Evolutionary conservation across 2,113 vertebrate species (phyloP), one percentile per base, ranked within the genome.

Genomic region (Himantopus leucocephalus): DNA sequence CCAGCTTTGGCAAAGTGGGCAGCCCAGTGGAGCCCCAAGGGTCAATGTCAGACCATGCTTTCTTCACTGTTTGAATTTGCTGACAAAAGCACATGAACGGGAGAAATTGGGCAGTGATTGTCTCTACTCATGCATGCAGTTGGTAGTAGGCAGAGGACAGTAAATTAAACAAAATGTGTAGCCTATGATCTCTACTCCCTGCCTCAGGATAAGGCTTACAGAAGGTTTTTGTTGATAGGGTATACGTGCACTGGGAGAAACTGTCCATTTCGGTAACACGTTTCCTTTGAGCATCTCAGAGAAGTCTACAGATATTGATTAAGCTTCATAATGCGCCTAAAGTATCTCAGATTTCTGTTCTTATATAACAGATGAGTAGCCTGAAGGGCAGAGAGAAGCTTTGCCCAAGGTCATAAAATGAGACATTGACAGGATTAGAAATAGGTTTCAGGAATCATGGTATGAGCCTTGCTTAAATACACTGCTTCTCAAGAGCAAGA

Each of bases 381-480:
- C 74, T 70, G 92, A 95, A 94, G 70, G 70, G 12, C 64, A 94
- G 43, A 75, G 32, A 74, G 43, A 92, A 59, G 9, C 94, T 89
- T 82, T 68, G 53, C 37, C 62, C 62, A 85, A 91, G 85, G 91
- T 96, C 77, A 79, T 59, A 94, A 88, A 85, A 81, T 37, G 64
- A 96, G 70, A 32, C 30, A 60, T 34, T 68, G 64, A 52, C 73
- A 78, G 43, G 60, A 64, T 92, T 89, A 83, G 52, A 96, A 96
- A 87, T 20, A 92, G 60, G 24, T 89, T 70, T 85, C 56, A 64
- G 77, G 47, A 94, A 68, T 30, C 24, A 34, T n/a, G 66, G n/a
- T n/a, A 56, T 64, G 48, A 93, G 47, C n/a, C 75, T 88, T 91
- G 39, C 23, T 72, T 85, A 89, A 92, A 91, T 70, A 70, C 58